Base-by-base conservation (phyloP, 2,113 vertebrate genomes). In the Xenopus laevis region DNA sequence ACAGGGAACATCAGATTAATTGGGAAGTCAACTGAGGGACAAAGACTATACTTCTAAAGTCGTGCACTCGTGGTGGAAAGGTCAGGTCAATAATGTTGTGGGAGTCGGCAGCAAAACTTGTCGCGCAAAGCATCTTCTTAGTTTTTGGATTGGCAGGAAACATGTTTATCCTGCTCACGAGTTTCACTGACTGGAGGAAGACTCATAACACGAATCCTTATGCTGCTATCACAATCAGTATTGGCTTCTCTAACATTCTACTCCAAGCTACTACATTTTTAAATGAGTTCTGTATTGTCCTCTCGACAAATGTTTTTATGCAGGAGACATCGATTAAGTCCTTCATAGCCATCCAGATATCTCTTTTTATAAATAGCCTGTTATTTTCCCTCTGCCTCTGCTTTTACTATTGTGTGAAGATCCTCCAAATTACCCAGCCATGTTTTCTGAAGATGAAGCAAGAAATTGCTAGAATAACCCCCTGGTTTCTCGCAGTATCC, bases 251-350 rank as follows among this genome's bases (percentile, higher is more conserved):
- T 55, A 81, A 79, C 78, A 71, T 78, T 65, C 65, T 13, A 52
- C 67, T 82, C 16, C 79, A 85, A 69, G 73, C 21, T 15, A 46
- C 79, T 45, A 61, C 70, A 44, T 58, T 81, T 52, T 8, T 82
- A 57, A 72, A 82, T 67, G 40, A 61, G 7, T 71, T 40, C 7
- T 10, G 66, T 1, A 13, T 15, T 16, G 6, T 13, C 2, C 11
- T 50, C 47, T 16, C 4, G 4, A 15, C 11, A 50, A 16, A 50
- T 50, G 1, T 50, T 50, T 40, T 9, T 4, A 9, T 40, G 33
- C 47, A 50, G 12, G 47, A 50, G 10, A 50, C 15, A 13, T 21
- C 61, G 4, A 12, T 68, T 12, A 67, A 52, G 13, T 27, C 23
- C 15, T 50, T 75, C 46, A n/a, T 61, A 4, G n/a, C 15, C 17